phyloP scores from a whole-genome alignment of 2,888 invertebrate species.

The Chelonus formosanus region DNA sequence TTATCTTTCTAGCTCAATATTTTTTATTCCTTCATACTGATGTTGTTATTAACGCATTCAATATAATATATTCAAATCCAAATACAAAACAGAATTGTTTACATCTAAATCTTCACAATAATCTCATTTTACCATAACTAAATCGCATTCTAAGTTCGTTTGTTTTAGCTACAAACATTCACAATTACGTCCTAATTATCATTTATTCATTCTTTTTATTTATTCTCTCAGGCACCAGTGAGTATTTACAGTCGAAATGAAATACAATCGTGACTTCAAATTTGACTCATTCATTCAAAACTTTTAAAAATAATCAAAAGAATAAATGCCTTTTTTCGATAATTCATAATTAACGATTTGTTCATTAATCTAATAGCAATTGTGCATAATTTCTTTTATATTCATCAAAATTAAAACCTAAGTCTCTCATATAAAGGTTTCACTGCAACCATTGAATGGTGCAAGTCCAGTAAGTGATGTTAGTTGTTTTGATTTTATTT shows the following conservation, averaged over 20 bases:
- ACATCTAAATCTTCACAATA: slow-evolving; percentile 15
- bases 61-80: neutral
- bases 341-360: slow-evolving; percentile 2
- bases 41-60: neutral
- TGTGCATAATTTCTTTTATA: slow-evolving; percentile 26
- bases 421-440: slow-evolving; percentile 57
- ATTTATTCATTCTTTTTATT: neutral
- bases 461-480: slow-evolving; percentile 47
- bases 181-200: neutral
- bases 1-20: slow-evolving; percentile 35
- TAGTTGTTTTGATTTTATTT: too few relatives aligned
- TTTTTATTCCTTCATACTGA: slow-evolving; percentile 1
- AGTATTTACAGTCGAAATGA: slow-evolving; percentile 59
- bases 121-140: slow-evolving; percentile 18
- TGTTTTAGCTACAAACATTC: slow-evolving; percentile 3
- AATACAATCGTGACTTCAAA: neutral
- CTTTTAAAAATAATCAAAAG: too few relatives aligned
- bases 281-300: slow-evolving; percentile 10
- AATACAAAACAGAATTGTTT: slow-evolving; percentile 15
- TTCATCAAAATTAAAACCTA: too few relatives aligned
- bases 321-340: too few relatives aligned
- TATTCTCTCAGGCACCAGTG: slow-evolving; percentile 62
- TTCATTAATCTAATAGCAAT: slow-evolving; percentile 14
- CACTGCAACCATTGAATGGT: slow-evolving; percentile 53
- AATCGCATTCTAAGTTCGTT: slow-evolving; percentile 28